A percentile compares a stretch with the other conserved stretches of the same genome.
These are phyloP conservation scores for Gryllus bimaculatus DNA, from an alignment of 1,140 invertebrate species.

Conservation along the genomic window DNA sequence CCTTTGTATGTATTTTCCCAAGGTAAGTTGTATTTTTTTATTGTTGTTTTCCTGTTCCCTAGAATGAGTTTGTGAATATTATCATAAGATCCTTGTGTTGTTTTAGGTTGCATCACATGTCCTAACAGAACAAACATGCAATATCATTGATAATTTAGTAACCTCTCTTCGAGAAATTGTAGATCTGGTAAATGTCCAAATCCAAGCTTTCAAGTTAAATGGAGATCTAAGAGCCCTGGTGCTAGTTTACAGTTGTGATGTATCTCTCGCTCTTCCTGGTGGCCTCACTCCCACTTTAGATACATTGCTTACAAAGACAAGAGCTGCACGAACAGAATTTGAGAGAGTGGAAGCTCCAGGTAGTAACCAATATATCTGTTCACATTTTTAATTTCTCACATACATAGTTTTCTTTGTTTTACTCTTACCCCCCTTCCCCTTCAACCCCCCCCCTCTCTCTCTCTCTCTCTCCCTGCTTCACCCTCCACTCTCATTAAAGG, in stretches of 20 bases:
- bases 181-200: slow-evolving; percentile 38
- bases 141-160: slow-evolving; percentile 46
- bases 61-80: neutral
- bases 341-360: slow-evolving; percentile 27
- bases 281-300: slow-evolving; percentile 28
- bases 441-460: no score
- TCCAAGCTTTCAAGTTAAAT: slow-evolving; percentile 39
- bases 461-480: no score
- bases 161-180: slow-evolving; percentile 42
- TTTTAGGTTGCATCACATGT: slow-evolving; percentile 45
- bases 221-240: slow-evolving; percentile 44
- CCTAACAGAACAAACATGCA: slow-evolving; percentile 46
- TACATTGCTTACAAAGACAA: slow-evolving; percentile 27
- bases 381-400: no score
- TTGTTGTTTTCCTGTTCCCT: neutral
- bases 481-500: no score
- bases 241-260: slow-evolving; percentile 39
- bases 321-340: slow-evolving; percentile 29
- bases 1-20: slow-evolving; percentile 71
- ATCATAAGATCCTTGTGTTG: neutral
- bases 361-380: neutral
- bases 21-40: slow-evolving; percentile 41
- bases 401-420: no score
- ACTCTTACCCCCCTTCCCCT: no score
- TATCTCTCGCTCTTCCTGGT: slow-evolving; percentile 26